These are phyloP conservation scores for Agraylea sexmaculata DNA, from an alignment of 1,140 invertebrate species.

Conservation along the genomic window DNA sequence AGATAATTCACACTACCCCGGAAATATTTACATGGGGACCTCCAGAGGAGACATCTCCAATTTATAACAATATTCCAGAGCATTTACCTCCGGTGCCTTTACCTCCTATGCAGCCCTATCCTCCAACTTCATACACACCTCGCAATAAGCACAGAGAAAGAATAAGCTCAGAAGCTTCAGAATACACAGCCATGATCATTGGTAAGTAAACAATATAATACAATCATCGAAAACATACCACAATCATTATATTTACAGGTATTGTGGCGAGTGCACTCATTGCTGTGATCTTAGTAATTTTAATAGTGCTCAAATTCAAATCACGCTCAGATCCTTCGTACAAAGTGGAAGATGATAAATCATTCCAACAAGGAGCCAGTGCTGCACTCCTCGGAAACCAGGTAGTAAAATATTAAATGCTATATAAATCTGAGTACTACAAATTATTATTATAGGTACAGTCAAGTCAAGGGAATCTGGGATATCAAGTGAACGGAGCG, in stretches of 20 bases:
- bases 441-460: slow-evolving; percentile 25
- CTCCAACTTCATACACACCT: slow-evolving; percentile 26
- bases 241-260: slow-evolving; percentile 25
- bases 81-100: slow-evolving; percentile 31
- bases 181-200: slow-evolving; percentile 66
- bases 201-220: slow-evolving; percentile 29
- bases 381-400: slow-evolving; percentile 57
- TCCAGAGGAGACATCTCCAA: slow-evolving; percentile 14
- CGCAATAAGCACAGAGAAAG: slow-evolving; percentile 28
- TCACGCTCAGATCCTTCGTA: slow-evolving; percentile 76
- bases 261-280: slow-evolving; percentile 87
- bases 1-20: slow-evolving; percentile 13
- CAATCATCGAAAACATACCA: neutral
- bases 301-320: slow-evolving; percentile 82
- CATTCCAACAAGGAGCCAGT: slow-evolving; percentile 58
- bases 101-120: slow-evolving; percentile 23
- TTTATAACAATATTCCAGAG: slow-evolving; percentile 15
- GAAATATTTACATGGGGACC: slow-evolving; percentile 16
- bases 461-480: slow-evolving; percentile 19
- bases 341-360: slow-evolving; percentile 81
- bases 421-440: slow-evolving; percentile 25
- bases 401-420: slow-evolving; percentile 33
- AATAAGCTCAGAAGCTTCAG: slow-evolving; percentile 59
- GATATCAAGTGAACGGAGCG: slow-evolving; percentile 21
- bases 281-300: slow-evolving; percentile 79